A percentile compares a stretch with the other conserved stretches of the same genome.
phyloP scores from a whole-genome alignment of 1,140 invertebrate genomes.

The Saccostrea echinata region DNA sequence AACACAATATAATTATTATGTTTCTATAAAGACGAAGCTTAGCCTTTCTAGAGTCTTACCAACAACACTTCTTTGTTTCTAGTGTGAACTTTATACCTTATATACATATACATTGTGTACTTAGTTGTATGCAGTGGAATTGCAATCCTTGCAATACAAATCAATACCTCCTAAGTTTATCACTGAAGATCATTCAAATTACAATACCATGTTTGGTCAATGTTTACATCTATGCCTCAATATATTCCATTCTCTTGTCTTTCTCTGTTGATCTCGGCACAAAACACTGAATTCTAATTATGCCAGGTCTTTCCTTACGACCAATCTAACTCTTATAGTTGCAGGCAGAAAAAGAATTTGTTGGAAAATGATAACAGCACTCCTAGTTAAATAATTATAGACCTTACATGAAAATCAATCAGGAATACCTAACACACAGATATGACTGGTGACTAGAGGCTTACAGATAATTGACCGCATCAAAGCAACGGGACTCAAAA shows the following conservation, averaged over 20 bases:
- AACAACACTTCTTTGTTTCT: no score
- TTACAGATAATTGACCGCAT: conserved; percentile 2
- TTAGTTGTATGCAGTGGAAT: background rate
- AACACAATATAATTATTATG: background rate
- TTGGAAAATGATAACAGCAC: conserved; percentile 17
- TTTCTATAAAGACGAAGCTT: no score
- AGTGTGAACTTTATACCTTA: no score
- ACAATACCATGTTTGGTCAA: background rate
- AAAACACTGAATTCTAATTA: background rate
- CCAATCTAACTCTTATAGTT: conserved; percentile 5
- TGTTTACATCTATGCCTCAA: background rate
- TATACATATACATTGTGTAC: background rate
- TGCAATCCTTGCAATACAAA: background rate
- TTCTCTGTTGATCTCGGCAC: background rate
- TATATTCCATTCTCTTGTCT: no score
- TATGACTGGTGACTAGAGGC: background rate
- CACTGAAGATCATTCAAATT: background rate
- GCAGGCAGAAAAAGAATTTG: conserved; percentile 22
- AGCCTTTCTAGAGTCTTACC: no score
- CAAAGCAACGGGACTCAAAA: background rate
- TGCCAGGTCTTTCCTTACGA: background rate
- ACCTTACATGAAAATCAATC: conserved; percentile 17
- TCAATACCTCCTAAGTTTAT: background rate
- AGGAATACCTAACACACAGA: background rate
- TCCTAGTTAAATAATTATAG: conserved; percentile 30